Base-by-base conservation (phyloP, 2,888 invertebrate species). In the Ypsolopha sequella region DNA sequence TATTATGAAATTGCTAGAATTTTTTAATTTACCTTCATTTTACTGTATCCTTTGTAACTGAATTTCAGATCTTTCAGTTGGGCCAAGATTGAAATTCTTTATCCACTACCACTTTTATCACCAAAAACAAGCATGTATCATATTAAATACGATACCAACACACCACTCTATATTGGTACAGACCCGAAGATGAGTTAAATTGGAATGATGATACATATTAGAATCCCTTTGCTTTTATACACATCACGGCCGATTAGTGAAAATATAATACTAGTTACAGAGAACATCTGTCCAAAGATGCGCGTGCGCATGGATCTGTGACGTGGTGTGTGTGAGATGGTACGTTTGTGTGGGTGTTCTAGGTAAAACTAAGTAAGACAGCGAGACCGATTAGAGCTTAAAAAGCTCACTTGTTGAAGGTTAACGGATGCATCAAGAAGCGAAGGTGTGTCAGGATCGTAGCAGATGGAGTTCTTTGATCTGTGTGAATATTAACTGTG, bases 161-260 rank as follows among this genome's bases (percentile, higher is more conserved):
- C 24, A 24, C 4, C 24, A 24, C 24, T 24, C 2, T 24, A 24
- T 24, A 3, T 24, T n/a, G n/a, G 41, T 13, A n/a, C 41, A 13
- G 34, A 11, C 50, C 48, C 43, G 45, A 46, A 58, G 52, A 53
- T 53, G 52, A 36, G 47, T 44, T n/a, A n/a, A n/a, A n/a, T n/a
- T 41, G n/a, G 47, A 55, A 52, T 58, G 58, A 54, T 55, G 56
- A 48, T 10, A 24, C 36, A 24, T 14, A 48, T 35, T 41, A 35
- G 24, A 24, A n/a, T 36, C 49, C 45, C 52, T 52, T 54, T 51
- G 47, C 53, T 56, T 58, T 56, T 58, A 58, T 58, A 58, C 53
- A 48, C 7, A 33, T 52, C 41, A 45, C 39, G 39, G 38, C 45
- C 34, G 2, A 46, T 46, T 46, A 46, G 46, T 46, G 24, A 46